Evolutionary conservation across 2,113 vertebrate genomes (phyloP).

Genomic region (Lutjanus erythropterus): DNA sequence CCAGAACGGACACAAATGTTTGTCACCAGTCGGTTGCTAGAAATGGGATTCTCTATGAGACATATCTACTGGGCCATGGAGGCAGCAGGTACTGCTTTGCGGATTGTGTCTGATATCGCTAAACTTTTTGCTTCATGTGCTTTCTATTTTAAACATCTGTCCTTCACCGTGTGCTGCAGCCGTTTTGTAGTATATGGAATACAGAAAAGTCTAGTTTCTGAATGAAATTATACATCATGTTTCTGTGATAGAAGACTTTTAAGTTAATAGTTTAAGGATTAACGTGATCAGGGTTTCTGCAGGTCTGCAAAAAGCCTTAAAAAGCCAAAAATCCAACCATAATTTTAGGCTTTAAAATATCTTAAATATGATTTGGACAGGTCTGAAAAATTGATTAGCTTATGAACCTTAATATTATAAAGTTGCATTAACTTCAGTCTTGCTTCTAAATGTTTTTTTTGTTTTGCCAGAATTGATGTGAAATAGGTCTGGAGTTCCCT

Average conservation of each 20-base stretch:
- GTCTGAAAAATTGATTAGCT: too few relatives aligned
- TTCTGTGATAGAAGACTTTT: background rate
- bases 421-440: too few relatives aligned
- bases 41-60: slow-evolving; percentile 89
- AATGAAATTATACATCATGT: background rate
- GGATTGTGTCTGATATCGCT: slow-evolving; percentile 48
- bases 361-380: too few relatives aligned
- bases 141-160: slow-evolving; percentile 55
- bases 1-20: slow-evolving; percentile 87
- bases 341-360: too few relatives aligned
- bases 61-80: slow-evolving; percentile 90
- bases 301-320: too few relatives aligned
- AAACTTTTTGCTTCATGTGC: slow-evolving; percentile 48
- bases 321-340: too few relatives aligned
- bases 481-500: too few relatives aligned
- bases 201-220: background rate
- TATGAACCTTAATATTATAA: too few relatives aligned
- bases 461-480: too few relatives aligned
- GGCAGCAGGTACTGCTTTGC: slow-evolving; percentile 85
- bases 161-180: slow-evolving; percentile 42
- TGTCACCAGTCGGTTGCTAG: slow-evolving; percentile 87
- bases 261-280: background rate
- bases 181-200: slow-evolving; percentile 6
- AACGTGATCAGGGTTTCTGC: too few relatives aligned
- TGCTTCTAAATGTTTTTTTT: too few relatives aligned